Base-by-base conservation (phyloP, 2,888 invertebrate species). In the Chymomyza caudatula region DNA sequence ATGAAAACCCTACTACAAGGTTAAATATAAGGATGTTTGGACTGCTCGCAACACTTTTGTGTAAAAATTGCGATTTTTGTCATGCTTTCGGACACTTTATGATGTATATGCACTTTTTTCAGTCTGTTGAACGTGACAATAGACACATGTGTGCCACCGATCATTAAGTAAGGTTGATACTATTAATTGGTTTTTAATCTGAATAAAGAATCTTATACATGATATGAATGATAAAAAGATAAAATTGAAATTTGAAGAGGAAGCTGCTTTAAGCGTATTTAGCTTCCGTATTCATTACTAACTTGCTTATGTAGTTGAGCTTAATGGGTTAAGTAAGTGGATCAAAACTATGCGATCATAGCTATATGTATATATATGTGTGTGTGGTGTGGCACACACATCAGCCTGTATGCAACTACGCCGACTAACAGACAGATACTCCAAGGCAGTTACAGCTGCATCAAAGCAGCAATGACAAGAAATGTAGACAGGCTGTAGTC, bases 401-500 rank as follows among this genome's bases (percentile, higher is more conserved):
- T 60, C 53, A 29, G 49, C 13, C 6, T 6, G 23, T 15, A 6
- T 8, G 56, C 19, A 42, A 22, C 20, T 25, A 25, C 67, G 65
- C 55, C 52, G 49, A 62, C 52, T 51, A 59, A 29, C 63, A 58
- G 49, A 22, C 19, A 20, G 17, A 52, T 23, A 20, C 52, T 44
- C 54, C 29, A 11, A 37, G 29, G 49, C 64, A 58, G 37, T 22
- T 53, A 56, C 56, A 62, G 57, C 60, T 65, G 57, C 65, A 65
- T 66, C 60, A 60, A 53, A n/a, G 15, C 29, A 54, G 17, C 62
- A 70, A 78, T 76, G 80, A 77, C 69, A 37, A 37, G 78, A 78
- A 83, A 80, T 80, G 80, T 80, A 78, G 80, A 80, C 80, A 80
- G 81, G 75, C 74, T 81, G 84, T 81, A 84, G 81, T 83, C 80